Percentiles rank a stretch among this genome's conserved stretches.
Conservation (phyloP, 2,113 vertebrate species). For the Microcebus murinus region DNA sequence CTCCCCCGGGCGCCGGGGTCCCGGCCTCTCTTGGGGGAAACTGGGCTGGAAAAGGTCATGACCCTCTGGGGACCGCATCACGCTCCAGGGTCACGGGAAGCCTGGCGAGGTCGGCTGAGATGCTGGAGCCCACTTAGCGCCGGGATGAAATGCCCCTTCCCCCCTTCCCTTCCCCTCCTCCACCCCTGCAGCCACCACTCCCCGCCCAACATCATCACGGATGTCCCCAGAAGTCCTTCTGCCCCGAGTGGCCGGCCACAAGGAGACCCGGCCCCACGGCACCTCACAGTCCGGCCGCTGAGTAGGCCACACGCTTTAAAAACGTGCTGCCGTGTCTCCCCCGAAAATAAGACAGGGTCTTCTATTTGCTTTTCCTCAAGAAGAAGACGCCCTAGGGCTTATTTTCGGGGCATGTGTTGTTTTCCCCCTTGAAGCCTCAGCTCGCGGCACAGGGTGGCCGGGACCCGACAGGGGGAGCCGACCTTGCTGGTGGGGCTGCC, state of each 20-base stretch:
- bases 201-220: accelerated
- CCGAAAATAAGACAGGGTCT: too few species aligned
- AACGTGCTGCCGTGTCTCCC: too few species aligned
- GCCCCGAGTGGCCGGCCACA: not conserved
- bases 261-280: not conserved
- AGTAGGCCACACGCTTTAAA: not conserved
- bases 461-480: too few species aligned
- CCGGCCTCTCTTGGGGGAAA: not conserved
- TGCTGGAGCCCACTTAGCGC: accelerated
- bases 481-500: too few species aligned
- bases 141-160: not conserved
- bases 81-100: accelerated
- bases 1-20: not conserved
- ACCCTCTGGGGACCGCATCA: accelerated
- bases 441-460: too few species aligned
- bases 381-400: too few species aligned
- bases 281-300: not conserved
- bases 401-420: too few species aligned
- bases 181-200: too few species aligned
- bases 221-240: accelerated
- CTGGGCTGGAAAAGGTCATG: accelerated
- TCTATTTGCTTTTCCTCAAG: too few species aligned
- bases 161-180: accelerated
- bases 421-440: too few species aligned
- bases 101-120: not conserved